Conservation (phyloP, 2,113 vertebrate genomes). For the Scatophagus argus region DNA sequence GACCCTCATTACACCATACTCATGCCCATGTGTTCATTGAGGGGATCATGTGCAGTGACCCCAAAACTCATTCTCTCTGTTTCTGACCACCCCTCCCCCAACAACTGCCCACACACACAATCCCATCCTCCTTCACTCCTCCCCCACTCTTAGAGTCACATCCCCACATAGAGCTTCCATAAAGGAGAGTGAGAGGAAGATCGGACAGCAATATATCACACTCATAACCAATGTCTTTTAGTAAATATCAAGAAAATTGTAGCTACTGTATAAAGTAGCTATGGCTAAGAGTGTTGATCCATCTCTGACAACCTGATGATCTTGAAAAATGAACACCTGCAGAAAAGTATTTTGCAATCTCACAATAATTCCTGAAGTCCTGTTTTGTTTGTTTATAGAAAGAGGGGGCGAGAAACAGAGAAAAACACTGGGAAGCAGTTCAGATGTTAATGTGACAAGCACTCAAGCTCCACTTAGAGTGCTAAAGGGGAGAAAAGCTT, state of each 20-base stretch:
- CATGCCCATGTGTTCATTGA: slow-evolving; percentile 47
- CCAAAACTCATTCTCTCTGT: slow-evolving; percentile 46
- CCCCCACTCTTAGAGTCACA: slow-evolving; percentile 48
- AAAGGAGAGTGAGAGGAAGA: neutral
- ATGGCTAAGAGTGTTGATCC: neutral
- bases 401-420: neutral
- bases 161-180: slow-evolving; percentile 17
- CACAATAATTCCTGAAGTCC: neutral
- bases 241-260: neutral
- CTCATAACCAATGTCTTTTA: neutral
- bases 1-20: slow-evolving; percentile 20
- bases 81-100: slow-evolving; percentile 56
- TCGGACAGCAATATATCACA: slow-evolving; percentile 9
- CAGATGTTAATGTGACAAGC: neutral
- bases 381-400: neutral
- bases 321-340: slow-evolving; percentile 3
- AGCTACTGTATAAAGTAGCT: neutral
- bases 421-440: slow-evolving; percentile 15
- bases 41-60: slow-evolving; percentile 72
- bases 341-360: neutral
- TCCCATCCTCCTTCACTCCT: slow-evolving; percentile 33
- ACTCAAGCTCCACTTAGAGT: neutral
- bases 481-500: neutral
- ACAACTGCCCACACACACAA: slow-evolving; percentile 8
- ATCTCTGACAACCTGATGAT: neutral